Conservation (phyloP, 2,888 invertebrate species). For the Tillus elongatus region DNA sequence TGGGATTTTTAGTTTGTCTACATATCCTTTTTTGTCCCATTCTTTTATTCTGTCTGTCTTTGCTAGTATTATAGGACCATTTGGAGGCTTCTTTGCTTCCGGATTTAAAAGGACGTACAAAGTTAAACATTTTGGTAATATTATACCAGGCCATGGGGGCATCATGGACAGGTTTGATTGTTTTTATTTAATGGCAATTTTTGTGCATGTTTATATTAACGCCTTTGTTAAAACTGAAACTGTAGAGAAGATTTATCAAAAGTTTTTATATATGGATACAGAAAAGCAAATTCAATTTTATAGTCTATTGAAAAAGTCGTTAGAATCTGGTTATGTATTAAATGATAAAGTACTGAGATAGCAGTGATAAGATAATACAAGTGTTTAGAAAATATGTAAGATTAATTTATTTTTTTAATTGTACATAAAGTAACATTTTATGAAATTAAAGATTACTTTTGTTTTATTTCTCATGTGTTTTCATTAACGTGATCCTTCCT, state of each 20-base stretch:
- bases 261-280: neutral
- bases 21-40: slow-evolving; percentile 90
- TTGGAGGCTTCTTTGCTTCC: slow-evolving; percentile 98
- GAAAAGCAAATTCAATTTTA: slow-evolving; percentile 88
- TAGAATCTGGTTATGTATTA: too few relatives aligned
- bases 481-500: too few relatives aligned
- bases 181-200: slow-evolving; percentile 97
- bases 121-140: slow-evolving; percentile 93
- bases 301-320: neutral
- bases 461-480: too few relatives aligned
- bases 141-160: slow-evolving; percentile 97
- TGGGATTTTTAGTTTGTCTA: slow-evolving; percentile 41
- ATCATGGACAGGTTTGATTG: slow-evolving; percentile 99
- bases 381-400: too few relatives aligned
- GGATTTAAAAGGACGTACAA: slow-evolving; percentile 98
- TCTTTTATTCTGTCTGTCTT: slow-evolving; percentile 86
- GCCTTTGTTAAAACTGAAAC: slow-evolving; percentile 42
- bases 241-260: neutral
- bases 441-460: too few relatives aligned
- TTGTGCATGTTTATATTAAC: slow-evolving; percentile 95
- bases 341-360: too few relatives aligned
- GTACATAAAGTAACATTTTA: too few relatives aligned
- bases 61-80: slow-evolving; percentile 94
- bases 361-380: too few relatives aligned
- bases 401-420: too few relatives aligned